Conservation (phyloP, 2,888 invertebrate genomes). For the Pandemis cinnamomeana region DNA sequence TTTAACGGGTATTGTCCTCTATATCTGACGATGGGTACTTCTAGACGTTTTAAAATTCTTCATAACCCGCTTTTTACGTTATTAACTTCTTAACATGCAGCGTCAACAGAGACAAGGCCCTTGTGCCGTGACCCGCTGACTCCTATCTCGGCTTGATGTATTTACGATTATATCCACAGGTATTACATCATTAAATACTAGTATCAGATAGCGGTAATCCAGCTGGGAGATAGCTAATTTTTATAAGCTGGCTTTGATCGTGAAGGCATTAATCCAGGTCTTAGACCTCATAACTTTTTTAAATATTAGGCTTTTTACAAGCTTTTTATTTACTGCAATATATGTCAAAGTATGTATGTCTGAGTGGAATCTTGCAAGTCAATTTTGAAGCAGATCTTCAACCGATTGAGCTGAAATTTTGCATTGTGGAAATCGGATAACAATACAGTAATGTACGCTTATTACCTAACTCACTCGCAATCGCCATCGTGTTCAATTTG, state of each 20-base stretch:
- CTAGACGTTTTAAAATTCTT: neutral
- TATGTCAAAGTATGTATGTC: too few species aligned
- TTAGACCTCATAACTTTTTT: too few species aligned
- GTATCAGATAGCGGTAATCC: neutral
- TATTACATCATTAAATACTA: neutral
- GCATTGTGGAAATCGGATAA: too few species aligned
- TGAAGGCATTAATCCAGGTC: neutral
- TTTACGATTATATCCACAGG: neutral
- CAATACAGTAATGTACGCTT: too few species aligned
- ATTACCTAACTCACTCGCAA: too few species aligned
- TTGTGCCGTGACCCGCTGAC: slow-evolving; percentile 19
- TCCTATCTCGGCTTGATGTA: neutral
- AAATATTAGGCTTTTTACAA: too few species aligned
- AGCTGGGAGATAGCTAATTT: neutral
- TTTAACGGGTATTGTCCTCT: neutral
- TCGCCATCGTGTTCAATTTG: too few species aligned
- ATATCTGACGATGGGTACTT: neutral
- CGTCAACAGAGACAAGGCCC: neutral
- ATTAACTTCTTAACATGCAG: slow-evolving; percentile 14
- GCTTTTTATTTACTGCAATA: too few species aligned
- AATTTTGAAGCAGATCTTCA: too few species aligned
- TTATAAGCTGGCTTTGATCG: neutral
- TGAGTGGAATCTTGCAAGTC: too few species aligned
- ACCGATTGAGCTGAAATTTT: too few species aligned
- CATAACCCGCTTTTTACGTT: neutral